These are phyloP conservation scores for Catharus bicknelli DNA, from an alignment of 2,113 vertebrate species.

Conservation along the genomic window DNA sequence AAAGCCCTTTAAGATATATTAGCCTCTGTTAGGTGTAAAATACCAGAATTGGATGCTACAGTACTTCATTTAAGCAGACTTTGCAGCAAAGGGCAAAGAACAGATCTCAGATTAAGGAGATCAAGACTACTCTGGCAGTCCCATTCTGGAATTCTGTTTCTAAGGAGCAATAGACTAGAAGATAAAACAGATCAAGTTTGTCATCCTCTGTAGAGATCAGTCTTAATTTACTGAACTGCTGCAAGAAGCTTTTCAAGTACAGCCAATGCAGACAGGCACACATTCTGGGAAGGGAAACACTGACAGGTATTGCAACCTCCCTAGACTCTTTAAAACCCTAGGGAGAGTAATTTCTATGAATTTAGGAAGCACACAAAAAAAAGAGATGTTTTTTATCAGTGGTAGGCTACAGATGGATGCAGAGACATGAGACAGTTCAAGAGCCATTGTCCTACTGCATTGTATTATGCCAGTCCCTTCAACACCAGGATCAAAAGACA, in stretches of 20 bases:
- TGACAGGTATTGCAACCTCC: not conserved
- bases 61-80: not conserved
- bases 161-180: not conserved
- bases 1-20: not conserved
- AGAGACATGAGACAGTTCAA: not conserved
- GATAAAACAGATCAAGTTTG: not conserved
- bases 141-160: not conserved
- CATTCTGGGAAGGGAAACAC: not conserved
- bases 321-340: not conserved
- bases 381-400: not conserved
- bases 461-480: fast-evolving
- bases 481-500: not conserved
- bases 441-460: not conserved
- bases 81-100: not conserved
- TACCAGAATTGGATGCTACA: not conserved
- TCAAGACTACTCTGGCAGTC: not conserved
- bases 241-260: not conserved
- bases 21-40: not conserved
- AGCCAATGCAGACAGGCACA: not conserved
- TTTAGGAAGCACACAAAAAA: not conserved
- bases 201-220: not conserved
- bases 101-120: not conserved
- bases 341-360: not conserved
- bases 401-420: not conserved
- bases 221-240: not conserved